Percentiles rank a stretch among this genome's conserved stretches.
Evolutionary conservation across 2,888 invertebrate genomes (phyloP).

Genomic region (Campoletis raptor): DNA sequence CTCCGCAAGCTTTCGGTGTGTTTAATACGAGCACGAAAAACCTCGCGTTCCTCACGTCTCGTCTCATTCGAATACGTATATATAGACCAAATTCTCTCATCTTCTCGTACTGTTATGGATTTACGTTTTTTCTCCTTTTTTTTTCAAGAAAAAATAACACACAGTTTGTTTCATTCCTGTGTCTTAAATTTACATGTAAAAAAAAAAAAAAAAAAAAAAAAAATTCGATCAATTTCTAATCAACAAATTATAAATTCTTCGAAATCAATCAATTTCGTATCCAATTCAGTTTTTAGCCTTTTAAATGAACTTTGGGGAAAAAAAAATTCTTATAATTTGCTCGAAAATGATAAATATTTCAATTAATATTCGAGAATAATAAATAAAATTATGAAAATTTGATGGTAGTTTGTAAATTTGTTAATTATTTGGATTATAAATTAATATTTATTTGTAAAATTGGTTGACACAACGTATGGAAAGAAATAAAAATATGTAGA

Average conservation of each 20-base stretch:
- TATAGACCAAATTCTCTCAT: slow-evolving; percentile 21
- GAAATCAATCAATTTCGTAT: no score
- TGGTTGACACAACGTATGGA: not conserved
- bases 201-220: not conserved
- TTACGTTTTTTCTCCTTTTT: not conserved
- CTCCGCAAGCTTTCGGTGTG: slow-evolving; percentile 44
- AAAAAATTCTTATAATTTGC: not conserved
- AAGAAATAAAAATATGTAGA: slow-evolving; percentile 23
- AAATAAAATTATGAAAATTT: not conserved
- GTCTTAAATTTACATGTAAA: not conserved
- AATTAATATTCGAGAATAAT: not conserved
- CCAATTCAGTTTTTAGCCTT: no score
- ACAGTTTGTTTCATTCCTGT: not conserved
- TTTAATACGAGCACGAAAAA: slow-evolving; percentile 69
- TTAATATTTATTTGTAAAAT: slow-evolving; percentile 1
- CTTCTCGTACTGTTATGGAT: slow-evolving; percentile 3
- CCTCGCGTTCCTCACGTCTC: slow-evolving; percentile 50
- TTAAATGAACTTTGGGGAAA: no score
- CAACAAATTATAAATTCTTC: no score
- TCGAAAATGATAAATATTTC: not conserved
- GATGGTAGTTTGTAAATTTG: not conserved
- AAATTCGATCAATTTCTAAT: not conserved
- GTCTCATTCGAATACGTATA: slow-evolving; percentile 38
- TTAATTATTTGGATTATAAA: not conserved
- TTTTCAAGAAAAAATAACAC: not conserved